phyloP scores from a whole-genome alignment of 2,888 invertebrate species.

The Gymnoscelis rufifasciata region DNA sequence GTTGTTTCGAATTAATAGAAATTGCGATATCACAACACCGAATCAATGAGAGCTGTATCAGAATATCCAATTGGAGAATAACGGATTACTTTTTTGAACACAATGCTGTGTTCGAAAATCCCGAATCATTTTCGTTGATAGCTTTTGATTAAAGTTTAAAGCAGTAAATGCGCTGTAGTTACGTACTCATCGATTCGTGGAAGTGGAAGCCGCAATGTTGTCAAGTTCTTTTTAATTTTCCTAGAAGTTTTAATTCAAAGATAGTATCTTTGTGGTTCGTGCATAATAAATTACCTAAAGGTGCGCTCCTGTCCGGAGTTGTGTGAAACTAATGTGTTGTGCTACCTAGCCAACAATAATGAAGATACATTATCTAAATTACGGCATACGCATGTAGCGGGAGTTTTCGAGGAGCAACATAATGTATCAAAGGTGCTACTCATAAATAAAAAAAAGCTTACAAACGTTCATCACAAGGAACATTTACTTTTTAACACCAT shows the following conservation, averaged over 20 bases:
- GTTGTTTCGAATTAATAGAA: slow-evolving; percentile 64
- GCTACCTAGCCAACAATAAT: slow-evolving; percentile 31
- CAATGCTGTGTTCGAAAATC: slow-evolving; percentile 28
- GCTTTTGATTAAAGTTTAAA: neutral
- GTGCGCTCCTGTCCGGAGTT: slow-evolving; percentile 28
- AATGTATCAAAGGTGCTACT: slow-evolving; percentile 1
- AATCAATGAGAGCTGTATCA: slow-evolving; percentile 63
- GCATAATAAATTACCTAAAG: slow-evolving; percentile 30
- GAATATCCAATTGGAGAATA: slow-evolving; percentile 56
- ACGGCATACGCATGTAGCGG: slow-evolving; percentile 50
- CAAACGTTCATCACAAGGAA: too few species aligned
- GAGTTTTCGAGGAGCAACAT: slow-evolving; percentile 49
- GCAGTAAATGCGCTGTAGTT: neutral
- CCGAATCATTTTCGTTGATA: neutral
- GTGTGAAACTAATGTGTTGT: slow-evolving; percentile 30
- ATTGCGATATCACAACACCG: slow-evolving; percentile 65
- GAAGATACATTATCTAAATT: slow-evolving; percentile 43
- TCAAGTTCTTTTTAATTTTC: slow-evolving; percentile 14
- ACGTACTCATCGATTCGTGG: slow-evolving; percentile 4
- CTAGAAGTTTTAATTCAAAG: slow-evolving; percentile 21
- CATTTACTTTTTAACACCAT: too few species aligned
- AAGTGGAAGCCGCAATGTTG: slow-evolving; percentile 1
- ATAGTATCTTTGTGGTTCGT: slow-evolving; percentile 23
- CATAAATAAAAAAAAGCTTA: neutral
- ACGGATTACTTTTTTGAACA: slow-evolving; percentile 51